Evolutionary conservation across 92 coral and sea anemone genomes (phyloP).

Genomic region (Isaurus tuberculatus): DNA sequence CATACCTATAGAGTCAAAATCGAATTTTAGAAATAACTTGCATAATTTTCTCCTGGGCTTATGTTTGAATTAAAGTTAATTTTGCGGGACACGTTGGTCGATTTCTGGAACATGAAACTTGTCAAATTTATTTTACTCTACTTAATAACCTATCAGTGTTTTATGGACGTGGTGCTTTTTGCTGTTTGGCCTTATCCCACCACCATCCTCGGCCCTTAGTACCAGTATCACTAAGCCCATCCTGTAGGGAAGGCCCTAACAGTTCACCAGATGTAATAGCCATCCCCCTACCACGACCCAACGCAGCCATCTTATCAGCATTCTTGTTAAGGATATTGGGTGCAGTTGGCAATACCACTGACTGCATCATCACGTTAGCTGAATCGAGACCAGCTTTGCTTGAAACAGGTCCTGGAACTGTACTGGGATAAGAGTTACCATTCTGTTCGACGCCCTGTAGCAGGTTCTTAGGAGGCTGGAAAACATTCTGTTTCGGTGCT

Average conservation of each 20-base stretch:
- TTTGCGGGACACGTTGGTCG: too few species aligned
- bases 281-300: constrained; percentile 87
- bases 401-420: constrained; percentile 28
- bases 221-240: constrained; percentile 45
- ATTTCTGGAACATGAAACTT: too few species aligned
- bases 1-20: too few species aligned
- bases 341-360: constrained; percentile 9
- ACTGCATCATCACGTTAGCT: constrained; percentile 14
- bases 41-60: too few species aligned
- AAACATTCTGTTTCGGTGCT: constrained; percentile 12
- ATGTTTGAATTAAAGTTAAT: too few species aligned
- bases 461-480: constrained; percentile 43
- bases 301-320: constrained; percentile 70
- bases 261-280: constrained; percentile 57
- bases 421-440: constrained; percentile 12
- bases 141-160: not conserved
- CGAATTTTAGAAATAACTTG: too few species aligned
- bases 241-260: constrained; percentile 46
- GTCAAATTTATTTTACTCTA: not conserved
- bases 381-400: constrained; percentile 24
- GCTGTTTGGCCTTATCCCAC: constrained; percentile 86
- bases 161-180: constrained; percentile 43
- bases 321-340: constrained; percentile 74
- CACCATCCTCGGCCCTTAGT: constrained; percentile 89
- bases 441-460: constrained; percentile 43